Evolutionary conservation across 2,888 invertebrate genomes (phyloP).

Genomic region (Sycophila texana): DNA sequence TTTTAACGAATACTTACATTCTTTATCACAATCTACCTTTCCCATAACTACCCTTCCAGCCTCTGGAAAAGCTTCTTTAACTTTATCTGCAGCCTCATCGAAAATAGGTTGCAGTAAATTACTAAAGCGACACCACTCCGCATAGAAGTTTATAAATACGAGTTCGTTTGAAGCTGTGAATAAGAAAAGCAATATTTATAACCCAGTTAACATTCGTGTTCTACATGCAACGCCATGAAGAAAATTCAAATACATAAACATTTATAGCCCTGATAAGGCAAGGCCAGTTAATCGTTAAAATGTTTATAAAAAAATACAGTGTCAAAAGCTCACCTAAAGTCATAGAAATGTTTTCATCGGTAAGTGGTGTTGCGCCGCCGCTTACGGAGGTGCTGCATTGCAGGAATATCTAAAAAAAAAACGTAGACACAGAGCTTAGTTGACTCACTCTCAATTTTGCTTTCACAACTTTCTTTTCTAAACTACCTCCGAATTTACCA

Average conservation of each 20-base stretch:
- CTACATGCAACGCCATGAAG: too few relatives aligned
- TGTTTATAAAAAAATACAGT: neutral
- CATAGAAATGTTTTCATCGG: constrained; percentile 88
- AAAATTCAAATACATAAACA: constrained; percentile 9
- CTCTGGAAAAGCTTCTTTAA: constrained; percentile 86
- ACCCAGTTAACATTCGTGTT: neutral
- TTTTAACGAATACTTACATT: constrained; percentile 78
- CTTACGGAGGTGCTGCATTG: constrained; percentile 75
- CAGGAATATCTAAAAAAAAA: constrained; percentile 76
- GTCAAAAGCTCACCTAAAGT: constrained; percentile 82
- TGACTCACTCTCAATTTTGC: too few relatives aligned
- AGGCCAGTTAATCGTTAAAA: neutral
- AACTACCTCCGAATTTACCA: too few relatives aligned
- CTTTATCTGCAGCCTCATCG: constrained; percentile 94
- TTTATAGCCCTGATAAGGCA: constrained; percentile 6
- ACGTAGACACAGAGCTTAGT: constrained; percentile 5
- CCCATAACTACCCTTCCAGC: constrained; percentile 93
- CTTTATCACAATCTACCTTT: constrained; percentile 97
- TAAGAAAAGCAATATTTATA: neutral
- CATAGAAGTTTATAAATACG: constrained; percentile 99
- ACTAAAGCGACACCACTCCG: constrained; percentile 99
- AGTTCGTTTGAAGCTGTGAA: constrained; percentile 94
- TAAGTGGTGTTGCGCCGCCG: constrained; percentile 89
- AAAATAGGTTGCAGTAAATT: constrained; percentile 97
- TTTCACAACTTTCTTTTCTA: too few relatives aligned